Conservation (phyloP, 2,888 invertebrate species). For the Conus canariensis region DNA sequence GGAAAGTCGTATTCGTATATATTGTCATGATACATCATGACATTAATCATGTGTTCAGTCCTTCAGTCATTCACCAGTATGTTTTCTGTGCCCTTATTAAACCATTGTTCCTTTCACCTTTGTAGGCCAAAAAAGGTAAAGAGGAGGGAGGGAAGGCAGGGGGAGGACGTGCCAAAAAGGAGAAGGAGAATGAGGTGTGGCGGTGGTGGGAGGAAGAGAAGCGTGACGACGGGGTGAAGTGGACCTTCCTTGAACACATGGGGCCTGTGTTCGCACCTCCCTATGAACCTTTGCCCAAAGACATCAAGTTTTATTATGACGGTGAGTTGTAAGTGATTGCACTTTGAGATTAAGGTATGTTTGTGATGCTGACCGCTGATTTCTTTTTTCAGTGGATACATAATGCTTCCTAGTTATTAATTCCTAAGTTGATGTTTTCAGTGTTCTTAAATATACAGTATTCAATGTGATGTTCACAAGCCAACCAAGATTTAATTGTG, state of each 20-base stretch:
- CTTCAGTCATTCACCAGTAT: too few relatives aligned
- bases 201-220: slow-evolving; percentile 96
- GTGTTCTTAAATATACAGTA: too few relatives aligned
- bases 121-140: slow-evolving; percentile 62
- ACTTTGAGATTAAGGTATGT: too few relatives aligned
- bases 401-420: too few relatives aligned
- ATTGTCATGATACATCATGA: too few relatives aligned
- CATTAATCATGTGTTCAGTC: neutral
- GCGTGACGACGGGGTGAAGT: slow-evolving; percentile 95
- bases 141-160: slow-evolving; percentile 51
- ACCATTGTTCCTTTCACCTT: neutral
- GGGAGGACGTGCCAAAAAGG: slow-evolving; percentile 65
- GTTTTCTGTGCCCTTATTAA: too few relatives aligned
- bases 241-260: slow-evolving; percentile 96
- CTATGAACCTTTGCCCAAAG: slow-evolving; percentile 92
- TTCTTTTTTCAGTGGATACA: too few relatives aligned
- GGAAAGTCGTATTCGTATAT: too few relatives aligned
- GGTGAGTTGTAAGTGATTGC: slow-evolving; percentile 80
- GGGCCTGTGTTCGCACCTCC: slow-evolving; percentile 97
- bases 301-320: slow-evolving; percentile 94
- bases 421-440: too few relatives aligned
- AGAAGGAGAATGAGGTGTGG: slow-evolving; percentile 78
- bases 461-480: too few relatives aligned
- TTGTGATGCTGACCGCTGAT: too few relatives aligned
- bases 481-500: too few relatives aligned